phyloP scores from a whole-genome alignment of 1,140 invertebrate genomes.

The Stegodyphus dumicola region DNA sequence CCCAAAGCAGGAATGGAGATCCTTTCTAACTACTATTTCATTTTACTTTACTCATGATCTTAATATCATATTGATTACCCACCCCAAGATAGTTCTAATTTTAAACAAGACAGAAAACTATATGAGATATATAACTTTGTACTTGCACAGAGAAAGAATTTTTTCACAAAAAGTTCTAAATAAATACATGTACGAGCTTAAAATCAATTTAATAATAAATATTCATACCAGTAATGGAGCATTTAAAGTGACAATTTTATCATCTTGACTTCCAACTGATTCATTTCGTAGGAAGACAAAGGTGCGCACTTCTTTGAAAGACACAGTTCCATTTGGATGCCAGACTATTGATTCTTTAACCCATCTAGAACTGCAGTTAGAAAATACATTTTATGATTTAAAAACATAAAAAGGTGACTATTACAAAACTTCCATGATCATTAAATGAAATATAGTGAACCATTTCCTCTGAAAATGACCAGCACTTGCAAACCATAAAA shows the following conservation, averaged over 20 bases:
- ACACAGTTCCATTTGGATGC: constrained; percentile 55
- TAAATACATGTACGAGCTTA: background rate
- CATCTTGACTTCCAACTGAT: constrained; percentile 54
- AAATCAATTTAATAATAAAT: background rate
- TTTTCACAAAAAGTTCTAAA: background rate
- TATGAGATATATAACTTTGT: background rate
- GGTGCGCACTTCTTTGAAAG: constrained; percentile 46
- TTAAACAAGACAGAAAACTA: background rate
- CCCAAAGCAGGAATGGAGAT: too few species aligned
- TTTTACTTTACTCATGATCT: too few species aligned
- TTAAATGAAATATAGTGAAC: too few species aligned
- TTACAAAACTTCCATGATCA: too few species aligned
- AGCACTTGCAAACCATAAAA: too few species aligned
- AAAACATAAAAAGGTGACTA: too few species aligned
- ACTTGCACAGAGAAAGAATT: background rate
- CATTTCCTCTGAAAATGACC: too few species aligned
- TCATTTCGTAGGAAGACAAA: constrained; percentile 50
- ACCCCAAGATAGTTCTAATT: too few species aligned
- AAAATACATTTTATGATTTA: too few species aligned
- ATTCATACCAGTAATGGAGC: constrained; percentile 44
- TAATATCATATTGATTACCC: too few species aligned
- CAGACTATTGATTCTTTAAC: constrained; percentile 44
- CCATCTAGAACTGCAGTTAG: constrained; percentile 33
- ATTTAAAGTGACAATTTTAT: constrained; percentile 52
- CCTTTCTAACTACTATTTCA: too few species aligned